Base-by-base conservation (phyloP, 2,888 invertebrate genomes). In the Torymus tubicola region DNA sequence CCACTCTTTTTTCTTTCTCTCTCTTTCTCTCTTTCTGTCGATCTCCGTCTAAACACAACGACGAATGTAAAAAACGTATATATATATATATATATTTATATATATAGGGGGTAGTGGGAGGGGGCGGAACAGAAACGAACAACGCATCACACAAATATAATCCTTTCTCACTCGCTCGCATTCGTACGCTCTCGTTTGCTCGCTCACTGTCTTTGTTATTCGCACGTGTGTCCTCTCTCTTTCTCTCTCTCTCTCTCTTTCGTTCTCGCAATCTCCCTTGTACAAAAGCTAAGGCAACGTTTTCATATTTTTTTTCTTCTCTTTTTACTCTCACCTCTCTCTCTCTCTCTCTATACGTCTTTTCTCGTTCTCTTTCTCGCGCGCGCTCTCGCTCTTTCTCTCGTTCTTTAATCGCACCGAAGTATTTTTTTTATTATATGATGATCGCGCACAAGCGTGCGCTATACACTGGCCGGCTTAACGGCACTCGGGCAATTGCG, bases 211-310 rank as follows among this genome's bases (percentile, higher is more conserved):
- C 42, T 5, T 42, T 42, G 21, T 21, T 21, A 21, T 21, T 42
- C 42, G 42, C 42, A 42, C 42, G 42, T 42, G 42, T 42, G 8
- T 42, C 42, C 42, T 42, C 42, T 74, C 31, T 50, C 57, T 70
- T 70, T 42, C 58, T 61, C 50, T 71, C 60, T 53, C 65, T 60
- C 55, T 77, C 60, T 55, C 63, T 21, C 70, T 64, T 83, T 74
- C 82, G 52, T 61, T 77, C 75, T 31, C 82, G 31, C 75, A 53
- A 81, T 78, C 78, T 84, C 80, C 86, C 86, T 86, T 85, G 87
- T 88, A 88, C 86, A 88, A 88, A 88, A 87, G 86, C 88, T 88
- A 88, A 88, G 88, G 88, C 88, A 89, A 88, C 85, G 81, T 85
- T 87, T 87, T 85, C 76, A 78, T 82, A 81, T 82, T 16, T 81